phyloP scores from a whole-genome alignment of 92 coral and sea anemone genomes.

The Parazoanthus atlanticus region DNA sequence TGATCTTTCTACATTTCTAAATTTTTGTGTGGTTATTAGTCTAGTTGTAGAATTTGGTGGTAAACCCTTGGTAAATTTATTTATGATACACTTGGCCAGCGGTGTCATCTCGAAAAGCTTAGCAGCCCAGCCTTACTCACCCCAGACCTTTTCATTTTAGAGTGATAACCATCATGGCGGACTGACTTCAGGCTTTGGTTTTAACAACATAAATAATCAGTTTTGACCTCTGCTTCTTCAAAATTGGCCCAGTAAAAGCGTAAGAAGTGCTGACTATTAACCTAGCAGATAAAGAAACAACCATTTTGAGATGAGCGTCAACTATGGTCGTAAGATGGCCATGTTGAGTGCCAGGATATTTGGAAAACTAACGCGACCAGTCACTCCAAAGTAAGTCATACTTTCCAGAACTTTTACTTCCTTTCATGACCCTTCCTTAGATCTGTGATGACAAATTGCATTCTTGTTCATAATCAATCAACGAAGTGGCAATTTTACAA shows the following conservation, averaged over 20 bases:
- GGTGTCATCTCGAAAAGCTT: not conserved
- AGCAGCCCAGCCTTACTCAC: conserved; percentile 7
- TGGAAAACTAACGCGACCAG: conserved; percentile 92
- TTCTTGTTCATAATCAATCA: not conserved
- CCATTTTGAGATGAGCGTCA: conserved; percentile 73
- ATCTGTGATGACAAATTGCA: too few relatives aligned
- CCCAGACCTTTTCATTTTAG: not conserved
- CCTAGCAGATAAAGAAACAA: not conserved
- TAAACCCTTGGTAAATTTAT: too few relatives aligned
- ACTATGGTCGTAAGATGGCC: conserved; percentile 91
- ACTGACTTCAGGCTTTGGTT: not conserved
- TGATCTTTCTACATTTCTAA: not conserved
- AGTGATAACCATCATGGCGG: conserved; percentile 21
- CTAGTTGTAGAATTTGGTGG: too few relatives aligned
- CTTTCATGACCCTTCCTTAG: not conserved
- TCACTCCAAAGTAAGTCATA: conserved; percentile 77
- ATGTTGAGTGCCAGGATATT: conserved; percentile 94
- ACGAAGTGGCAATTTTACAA: not conserved
- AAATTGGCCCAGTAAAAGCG: not conserved
- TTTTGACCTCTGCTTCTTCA: not conserved
- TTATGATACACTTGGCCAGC: not conserved
- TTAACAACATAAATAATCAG: not conserved
- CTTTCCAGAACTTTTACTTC: not conserved
- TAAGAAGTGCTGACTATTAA: not conserved
- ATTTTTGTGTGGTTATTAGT: too few relatives aligned